These are phyloP conservation scores for Sipunculus nudus DNA, from an alignment of 2,888 invertebrate species.

Conservation along the genomic window DNA sequence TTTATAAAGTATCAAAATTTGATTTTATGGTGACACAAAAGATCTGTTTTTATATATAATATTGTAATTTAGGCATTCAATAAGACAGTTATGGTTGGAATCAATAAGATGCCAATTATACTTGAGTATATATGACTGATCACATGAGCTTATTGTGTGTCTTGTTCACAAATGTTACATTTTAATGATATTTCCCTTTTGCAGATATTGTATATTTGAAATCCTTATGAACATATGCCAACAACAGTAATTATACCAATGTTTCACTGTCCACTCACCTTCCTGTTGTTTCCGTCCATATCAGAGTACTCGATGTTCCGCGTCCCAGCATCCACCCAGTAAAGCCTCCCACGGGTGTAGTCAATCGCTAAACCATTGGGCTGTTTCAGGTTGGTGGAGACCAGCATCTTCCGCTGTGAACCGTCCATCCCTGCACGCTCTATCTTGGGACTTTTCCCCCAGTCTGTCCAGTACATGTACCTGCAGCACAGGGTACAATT, in stretches of 20 bases:
- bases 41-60: too few species aligned
- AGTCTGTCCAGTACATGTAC: constrained; percentile 79
- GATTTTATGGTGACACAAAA: too few species aligned
- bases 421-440: constrained; percentile 85
- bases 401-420: constrained; percentile 74
- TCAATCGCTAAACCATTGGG: constrained; percentile 90
- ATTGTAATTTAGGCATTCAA: too few species aligned
- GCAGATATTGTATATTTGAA: too few species aligned
- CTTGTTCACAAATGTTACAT: too few species aligned
- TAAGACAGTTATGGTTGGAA: too few species aligned
- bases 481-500: constrained; percentile 52
- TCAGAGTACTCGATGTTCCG: constrained; percentile 82
- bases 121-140: too few species aligned
- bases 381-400: constrained; percentile 80
- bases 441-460: constrained; percentile 81
- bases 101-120: too few species aligned
- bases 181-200: too few species aligned
- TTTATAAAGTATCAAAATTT: too few species aligned
- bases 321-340: constrained; percentile 87
- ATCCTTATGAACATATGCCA: too few species aligned
- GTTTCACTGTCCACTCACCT: constrained; percentile 44
- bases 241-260: neutral
- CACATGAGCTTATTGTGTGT: too few species aligned
- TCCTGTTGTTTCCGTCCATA: constrained; percentile 78
- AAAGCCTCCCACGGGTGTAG: constrained; percentile 75